Percentiles rank a stretch among this genome's conserved stretches.
Evolutionary conservation across 2,888 invertebrate species (phyloP).

Genomic region (Eupithecia dodoneata): DNA sequence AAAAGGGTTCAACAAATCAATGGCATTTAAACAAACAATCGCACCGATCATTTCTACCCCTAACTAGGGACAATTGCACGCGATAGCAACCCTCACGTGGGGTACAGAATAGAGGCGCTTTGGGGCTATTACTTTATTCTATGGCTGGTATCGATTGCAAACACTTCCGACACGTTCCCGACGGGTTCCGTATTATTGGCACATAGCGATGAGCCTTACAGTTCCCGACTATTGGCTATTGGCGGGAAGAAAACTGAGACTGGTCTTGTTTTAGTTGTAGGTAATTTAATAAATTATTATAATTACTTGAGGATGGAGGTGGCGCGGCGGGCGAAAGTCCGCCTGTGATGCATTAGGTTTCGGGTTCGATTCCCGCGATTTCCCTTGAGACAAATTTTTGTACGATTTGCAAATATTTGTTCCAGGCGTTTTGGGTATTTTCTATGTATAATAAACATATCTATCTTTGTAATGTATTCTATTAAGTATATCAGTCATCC

Average conservation of each 20-base stretch:
- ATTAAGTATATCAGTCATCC: too few relatives aligned
- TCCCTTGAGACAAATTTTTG: too few relatives aligned
- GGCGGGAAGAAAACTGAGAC: not conserved
- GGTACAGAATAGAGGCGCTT: slow-evolving; percentile 15
- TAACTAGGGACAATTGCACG: slow-evolving; percentile 23
- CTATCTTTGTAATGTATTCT: too few relatives aligned
- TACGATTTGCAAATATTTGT: too few relatives aligned
- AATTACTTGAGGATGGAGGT: too few relatives aligned
- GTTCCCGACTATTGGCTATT: not conserved
- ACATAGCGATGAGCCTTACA: slow-evolving; percentile 18
- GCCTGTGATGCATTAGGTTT: too few relatives aligned
- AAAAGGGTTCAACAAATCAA: slow-evolving; percentile 6
- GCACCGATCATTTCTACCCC: slow-evolving; percentile 5
- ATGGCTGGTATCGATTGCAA: slow-evolving; percentile 59
- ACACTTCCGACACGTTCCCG: slow-evolving; percentile 56
- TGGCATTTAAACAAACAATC: slow-evolving; percentile 5
- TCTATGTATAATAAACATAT: too few relatives aligned
- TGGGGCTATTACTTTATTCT: slow-evolving; percentile 8
- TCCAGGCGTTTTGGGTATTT: too few relatives aligned
- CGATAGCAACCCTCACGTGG: slow-evolving; percentile 29
- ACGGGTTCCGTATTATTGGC: slow-evolving; percentile 41
- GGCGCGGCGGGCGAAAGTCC: too few relatives aligned
- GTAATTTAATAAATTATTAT: not conserved
- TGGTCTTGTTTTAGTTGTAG: not conserved
- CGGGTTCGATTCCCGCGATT: too few relatives aligned